Base-by-base conservation (phyloP, 2,888 invertebrate genomes). In the Ennomos erosarius region DNA sequence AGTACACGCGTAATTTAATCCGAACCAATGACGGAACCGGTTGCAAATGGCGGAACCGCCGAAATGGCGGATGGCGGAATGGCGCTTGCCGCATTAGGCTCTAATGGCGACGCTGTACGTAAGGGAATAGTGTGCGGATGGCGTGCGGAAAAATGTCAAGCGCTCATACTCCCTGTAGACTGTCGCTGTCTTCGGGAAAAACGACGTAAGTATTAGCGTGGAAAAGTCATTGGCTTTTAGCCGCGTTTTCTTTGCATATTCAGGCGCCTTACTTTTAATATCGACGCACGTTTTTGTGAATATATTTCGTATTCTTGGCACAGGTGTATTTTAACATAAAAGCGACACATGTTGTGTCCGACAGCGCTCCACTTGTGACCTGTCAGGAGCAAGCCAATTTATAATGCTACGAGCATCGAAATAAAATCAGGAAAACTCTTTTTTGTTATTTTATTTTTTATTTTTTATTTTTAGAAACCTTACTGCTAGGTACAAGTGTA, bases 1-100 rank as follows among this genome's bases (percentile, higher is more conserved):
- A 46, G 49, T 37, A 43, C 63, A 66, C 61, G 68, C 55, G 65
- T 64, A 59, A 67, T 67, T 64, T 60, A 62, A 62, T 65, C 61
- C 55, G 37, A 53, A 55, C 54, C 53, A 57, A 55, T 53, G 58
- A 45, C 51, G 46, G 63, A 62, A 61, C 64, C 64, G 57, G 62
- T 64, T 60, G 56, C 57, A 57, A 62, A 67, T 64, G 64, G 64
- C 64, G 62, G 61, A 55, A 59, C 66, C 55, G 16, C 57, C 43
- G 40, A 60, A 60, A 64, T 43, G 55, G 43, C 54, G 50, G 51
- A 60, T 56, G 60, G 52, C 49, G 49, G 46, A 61, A 59, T 52
- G 60, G 48, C 55, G 59, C 59, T 59, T 54, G 38, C 47, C 56
- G 45, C 62, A 65, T 65, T 65, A 65, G 48, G 45, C 35, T 35